Conservation (phyloP, 37 sponge, comb jelly and placozoan genomes). For the Bolinopsis microptera region DNA sequence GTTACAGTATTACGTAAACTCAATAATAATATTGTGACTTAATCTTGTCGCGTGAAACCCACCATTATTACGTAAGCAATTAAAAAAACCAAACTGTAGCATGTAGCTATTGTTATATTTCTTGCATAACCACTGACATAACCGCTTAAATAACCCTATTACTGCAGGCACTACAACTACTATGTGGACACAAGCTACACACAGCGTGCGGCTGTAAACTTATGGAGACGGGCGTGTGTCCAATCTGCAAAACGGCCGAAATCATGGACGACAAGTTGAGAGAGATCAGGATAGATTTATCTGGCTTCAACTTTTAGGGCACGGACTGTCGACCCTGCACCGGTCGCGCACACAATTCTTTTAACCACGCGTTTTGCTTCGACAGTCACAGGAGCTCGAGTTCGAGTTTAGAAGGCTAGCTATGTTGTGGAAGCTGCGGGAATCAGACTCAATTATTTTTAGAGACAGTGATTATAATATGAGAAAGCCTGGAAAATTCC, state of each 20-base stretch:
- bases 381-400: neutral
- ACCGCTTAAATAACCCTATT: too few relatives aligned
- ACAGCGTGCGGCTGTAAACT: slow-evolving; percentile 14
- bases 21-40: too few relatives aligned
- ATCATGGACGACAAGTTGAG: slow-evolving; percentile 22
- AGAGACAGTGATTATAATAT: too few relatives aligned
- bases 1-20: too few relatives aligned
- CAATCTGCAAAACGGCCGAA: slow-evolving; percentile 15
- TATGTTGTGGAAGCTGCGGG: neutral
- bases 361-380: neutral
- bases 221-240: slow-evolving; percentile 25
- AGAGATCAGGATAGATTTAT: slow-evolving; percentile 31
- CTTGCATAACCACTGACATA: too few relatives aligned
- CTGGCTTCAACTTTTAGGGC: slow-evolving; percentile 3
- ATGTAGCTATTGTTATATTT: too few relatives aligned
- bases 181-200: slow-evolving; percentile 43
- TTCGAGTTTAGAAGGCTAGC: too few relatives aligned
- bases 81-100: too few relatives aligned
- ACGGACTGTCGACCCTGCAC: neutral
- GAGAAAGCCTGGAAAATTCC: too few relatives aligned
- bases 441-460: neutral
- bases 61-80: too few relatives aligned
- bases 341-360: neutral
- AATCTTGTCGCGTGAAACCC: too few relatives aligned
- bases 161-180: neutral